Conservation (phyloP, 2,113 vertebrate genomes). For the Piprites chloris region DNA sequence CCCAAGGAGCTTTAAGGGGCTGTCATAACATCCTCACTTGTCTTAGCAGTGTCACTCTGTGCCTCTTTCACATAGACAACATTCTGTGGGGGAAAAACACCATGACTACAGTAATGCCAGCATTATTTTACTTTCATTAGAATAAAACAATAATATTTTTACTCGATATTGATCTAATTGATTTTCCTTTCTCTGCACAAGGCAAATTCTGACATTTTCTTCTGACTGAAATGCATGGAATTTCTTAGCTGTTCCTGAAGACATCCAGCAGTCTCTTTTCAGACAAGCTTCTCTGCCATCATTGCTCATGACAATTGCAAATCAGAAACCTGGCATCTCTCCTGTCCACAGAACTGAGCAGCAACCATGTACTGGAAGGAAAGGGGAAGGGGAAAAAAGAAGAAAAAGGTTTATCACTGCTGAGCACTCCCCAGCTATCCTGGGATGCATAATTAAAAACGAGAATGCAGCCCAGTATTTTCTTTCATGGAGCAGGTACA, state of each 20-base stretch:
- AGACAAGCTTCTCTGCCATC: not conserved
- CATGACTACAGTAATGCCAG: not conserved
- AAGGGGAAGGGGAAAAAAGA: not conserved
- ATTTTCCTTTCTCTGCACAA: constrained; percentile 31
- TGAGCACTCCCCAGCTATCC: not conserved
- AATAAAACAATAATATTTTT: constrained; percentile 31
- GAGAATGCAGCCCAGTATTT: not conserved
- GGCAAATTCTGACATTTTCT: not conserved
- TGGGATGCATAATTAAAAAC: not conserved
- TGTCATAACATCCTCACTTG: not conserved
- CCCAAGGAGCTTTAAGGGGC: not conserved
- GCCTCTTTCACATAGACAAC: not conserved
- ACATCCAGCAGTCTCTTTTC: not conserved
- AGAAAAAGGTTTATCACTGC: not conserved
- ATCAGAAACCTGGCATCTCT: not conserved
- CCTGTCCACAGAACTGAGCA: not conserved
- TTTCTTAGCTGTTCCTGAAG: not conserved
- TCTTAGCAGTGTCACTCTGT: not conserved
- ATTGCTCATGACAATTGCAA: not conserved
- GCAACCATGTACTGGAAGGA: not conserved
- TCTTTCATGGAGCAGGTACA: not conserved
- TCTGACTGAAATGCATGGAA: not conserved
- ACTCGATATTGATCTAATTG: constrained; percentile 6
- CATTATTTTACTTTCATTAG: not conserved
- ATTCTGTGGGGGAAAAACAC: not conserved